Percentiles rank a stretch among this genome's conserved stretches.
phyloP scores from a whole-genome alignment of 2,888 invertebrate species.

The Bibio marci region DNA sequence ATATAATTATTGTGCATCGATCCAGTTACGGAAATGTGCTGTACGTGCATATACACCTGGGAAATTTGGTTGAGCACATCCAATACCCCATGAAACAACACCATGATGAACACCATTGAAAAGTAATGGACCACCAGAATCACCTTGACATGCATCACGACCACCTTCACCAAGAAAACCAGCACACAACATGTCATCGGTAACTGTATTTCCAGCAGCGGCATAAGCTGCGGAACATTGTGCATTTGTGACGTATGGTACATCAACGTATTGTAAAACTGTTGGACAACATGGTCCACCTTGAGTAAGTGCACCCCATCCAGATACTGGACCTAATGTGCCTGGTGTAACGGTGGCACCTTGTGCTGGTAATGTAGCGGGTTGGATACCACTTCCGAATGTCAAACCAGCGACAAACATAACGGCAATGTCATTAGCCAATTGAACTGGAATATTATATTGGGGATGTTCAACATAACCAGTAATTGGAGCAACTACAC shows the following conservation, averaged over 20 bases:
- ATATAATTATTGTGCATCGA: conserved; percentile 3
- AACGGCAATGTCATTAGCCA: conserved; percentile 39
- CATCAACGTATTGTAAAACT: conserved; percentile 25
- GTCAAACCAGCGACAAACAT: conserved; percentile 30
- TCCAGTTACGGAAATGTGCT: conserved; percentile 6
- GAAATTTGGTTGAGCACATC: conserved; percentile 8
- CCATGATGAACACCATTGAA: conserved; percentile 7
- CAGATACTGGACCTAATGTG: conserved; percentile 11
- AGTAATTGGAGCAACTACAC: conserved; percentile 26
- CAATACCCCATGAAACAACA: conserved; percentile 11
- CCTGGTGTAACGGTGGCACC: conserved; percentile 13
- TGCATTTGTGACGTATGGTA: conserved; percentile 29
- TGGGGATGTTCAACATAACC: conserved; percentile 29
- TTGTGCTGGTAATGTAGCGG: conserved; percentile 26
- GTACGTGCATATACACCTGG: conserved; percentile 8
- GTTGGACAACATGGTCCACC: conserved; percentile 10
- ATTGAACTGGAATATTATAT: conserved; percentile 22
- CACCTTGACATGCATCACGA: conserved; percentile 10
- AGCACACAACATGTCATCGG: conserved; percentile 10
- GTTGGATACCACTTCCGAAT: conserved; percentile 24
- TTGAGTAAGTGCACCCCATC: conserved; percentile 14
- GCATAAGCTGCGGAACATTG: conserved; percentile 7
- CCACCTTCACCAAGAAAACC: conserved; percentile 7
- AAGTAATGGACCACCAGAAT: conserved; percentile 11
- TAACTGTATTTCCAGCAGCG: conserved; percentile 4